Evolutionary conservation across 2,888 invertebrate species (phyloP).

Genomic region (Acronicta psi): DNA sequence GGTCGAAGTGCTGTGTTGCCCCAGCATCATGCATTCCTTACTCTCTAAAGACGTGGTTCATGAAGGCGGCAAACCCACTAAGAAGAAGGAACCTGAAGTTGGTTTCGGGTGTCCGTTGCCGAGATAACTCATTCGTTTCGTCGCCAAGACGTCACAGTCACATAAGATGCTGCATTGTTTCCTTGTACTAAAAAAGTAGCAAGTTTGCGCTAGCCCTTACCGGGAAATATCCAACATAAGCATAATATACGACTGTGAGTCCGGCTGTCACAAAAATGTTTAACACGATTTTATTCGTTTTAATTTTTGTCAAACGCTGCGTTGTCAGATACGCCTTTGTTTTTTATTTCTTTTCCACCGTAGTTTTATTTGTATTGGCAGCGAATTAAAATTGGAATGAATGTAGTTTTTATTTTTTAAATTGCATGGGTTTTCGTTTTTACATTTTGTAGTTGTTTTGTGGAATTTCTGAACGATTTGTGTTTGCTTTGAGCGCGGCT

Average conservation of each 20-base stretch:
- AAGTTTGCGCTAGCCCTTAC: neutral
- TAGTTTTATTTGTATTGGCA: constrained; percentile 16
- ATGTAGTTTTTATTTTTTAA: constrained; percentile 4
- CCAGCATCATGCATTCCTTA: too few relatives aligned
- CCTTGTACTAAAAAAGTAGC: too few relatives aligned
- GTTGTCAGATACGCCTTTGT: constrained; percentile 13
- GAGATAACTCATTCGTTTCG: too few relatives aligned
- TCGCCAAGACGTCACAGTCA: too few relatives aligned
- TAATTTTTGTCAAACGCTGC: constrained; percentile 29
- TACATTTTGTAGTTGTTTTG: neutral
- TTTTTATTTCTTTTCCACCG: constrained; percentile 19
- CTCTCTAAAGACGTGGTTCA: too few relatives aligned
- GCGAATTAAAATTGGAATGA: constrained; percentile 15
- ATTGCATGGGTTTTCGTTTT: neutral
- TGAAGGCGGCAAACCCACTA: too few relatives aligned
- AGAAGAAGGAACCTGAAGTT: too few relatives aligned
- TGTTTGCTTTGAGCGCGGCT: neutral
- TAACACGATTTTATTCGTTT: constrained; percentile 16
- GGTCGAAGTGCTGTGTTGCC: too few relatives aligned
- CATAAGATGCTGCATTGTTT: too few relatives aligned
- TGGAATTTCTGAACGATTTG: neutral
- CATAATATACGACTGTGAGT: constrained; percentile 10
- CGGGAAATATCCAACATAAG: constrained; percentile 4
- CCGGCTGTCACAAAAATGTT: constrained; percentile 24
- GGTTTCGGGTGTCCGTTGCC: too few relatives aligned